These are phyloP conservation scores for Pseudocheirus occidentalis DNA, from an alignment of 2,797 vertebrate genomes.

Conservation along the genomic window DNA sequence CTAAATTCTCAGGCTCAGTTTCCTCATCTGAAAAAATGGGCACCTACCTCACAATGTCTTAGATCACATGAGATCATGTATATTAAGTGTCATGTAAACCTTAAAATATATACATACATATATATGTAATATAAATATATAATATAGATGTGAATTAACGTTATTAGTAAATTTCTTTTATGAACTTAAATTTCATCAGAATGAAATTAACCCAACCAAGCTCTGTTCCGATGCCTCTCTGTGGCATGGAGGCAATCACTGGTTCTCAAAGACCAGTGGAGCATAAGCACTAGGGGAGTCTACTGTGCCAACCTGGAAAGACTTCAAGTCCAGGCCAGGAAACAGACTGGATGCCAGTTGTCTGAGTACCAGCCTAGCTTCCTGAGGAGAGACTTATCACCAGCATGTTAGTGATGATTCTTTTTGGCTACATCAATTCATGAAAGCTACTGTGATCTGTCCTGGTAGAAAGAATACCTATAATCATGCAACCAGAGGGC, in stretches of 20 bases:
- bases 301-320: background rate
- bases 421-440: background rate
- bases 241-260: background rate
- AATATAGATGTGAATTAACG: background rate
- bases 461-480: background rate
- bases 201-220: background rate
- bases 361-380: background rate
- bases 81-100: background rate
- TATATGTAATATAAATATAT: no score
- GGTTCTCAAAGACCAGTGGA: background rate
- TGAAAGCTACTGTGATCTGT: background rate
- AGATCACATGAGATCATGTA: background rate
- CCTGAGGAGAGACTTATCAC: background rate
- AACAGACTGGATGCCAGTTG: background rate
- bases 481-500: background rate
- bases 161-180: background rate
- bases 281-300: background rate
- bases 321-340: background rate
- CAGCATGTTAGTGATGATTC: background rate
- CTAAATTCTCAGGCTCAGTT: background rate
- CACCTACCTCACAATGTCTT: background rate
- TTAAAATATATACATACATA: background rate
- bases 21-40: background rate
- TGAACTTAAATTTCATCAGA: background rate
- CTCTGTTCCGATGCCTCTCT: background rate